Base-by-base conservation (phyloP, 2,888 invertebrate genomes). In the Microctonus hyperodae region DNA sequence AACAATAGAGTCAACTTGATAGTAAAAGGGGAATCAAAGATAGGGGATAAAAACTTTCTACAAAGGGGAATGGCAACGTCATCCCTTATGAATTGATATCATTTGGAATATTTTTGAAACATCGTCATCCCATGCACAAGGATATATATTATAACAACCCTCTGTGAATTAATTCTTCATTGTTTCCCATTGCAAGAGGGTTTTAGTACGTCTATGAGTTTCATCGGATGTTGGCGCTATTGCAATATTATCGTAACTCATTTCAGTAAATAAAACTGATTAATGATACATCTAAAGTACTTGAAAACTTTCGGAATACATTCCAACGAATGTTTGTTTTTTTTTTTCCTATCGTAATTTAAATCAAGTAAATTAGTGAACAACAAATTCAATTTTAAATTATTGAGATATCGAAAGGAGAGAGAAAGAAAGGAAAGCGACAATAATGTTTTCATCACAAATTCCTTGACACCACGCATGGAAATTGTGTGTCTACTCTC, bases 401-500 rank as follows among this genome's bases (percentile, higher is more conserved):
- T n/a, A n/a, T n/a, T n/a, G n/a, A n/a, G n/a, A n/a, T n/a, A n/a
- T n/a, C n/a, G n/a, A n/a, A n/a, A n/a, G n/a, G n/a, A n/a, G n/a
- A n/a, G n/a, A n/a, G n/a, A 31, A 5, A 31, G 3, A 31, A 31
- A 5, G 31, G 3, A 31, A 31, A 77, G 74, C 74, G 77, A 75
- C 75, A 77, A 75, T 76, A 79, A 79, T 79, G 78, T 77, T 79
- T 79, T 78, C 78, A 69, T 74, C 63, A 69, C 73, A 73, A 78
- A 77, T 78, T 75, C 74, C 74, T 74, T 73, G 23, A 13, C 33
- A 57, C n/a, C n/a, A 57, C 31, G 57, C 50, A 57, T 51, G 60
- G 35, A 50, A 59, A 79, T 78, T 78, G 75, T 76, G 74, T 73
- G 75, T 72, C 74, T 72, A 72, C 68, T 57, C 70, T 31, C 31